Base-by-base conservation (phyloP, 2,888 invertebrate species). In the Zygaena filipendulae region DNA sequence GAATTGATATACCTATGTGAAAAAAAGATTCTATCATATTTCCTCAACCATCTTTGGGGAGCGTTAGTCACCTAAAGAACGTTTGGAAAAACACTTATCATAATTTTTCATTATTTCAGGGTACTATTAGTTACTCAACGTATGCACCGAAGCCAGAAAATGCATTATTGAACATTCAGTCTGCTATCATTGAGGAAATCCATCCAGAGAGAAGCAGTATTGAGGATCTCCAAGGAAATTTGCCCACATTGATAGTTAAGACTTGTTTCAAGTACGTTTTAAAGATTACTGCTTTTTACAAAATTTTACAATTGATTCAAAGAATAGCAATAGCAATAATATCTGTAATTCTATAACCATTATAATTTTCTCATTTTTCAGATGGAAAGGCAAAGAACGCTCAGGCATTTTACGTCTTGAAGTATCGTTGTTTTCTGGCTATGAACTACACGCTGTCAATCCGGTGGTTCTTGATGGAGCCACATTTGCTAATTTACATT, bases 141-240 rank as follows among this genome's bases (percentile, higher is more conserved):
- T 87, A 86, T 42, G 68, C 81, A 1, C 82, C 84, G 0, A 75
- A 81, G 36, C 77, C 79, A 4, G 81, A 81, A 34, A 85, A 85
- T 11, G 64, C 81, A 1, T 54, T 85, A 9, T 52, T 87, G 5
- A 83, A 83, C 29, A 67, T 86, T n/a, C 84, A 84, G 67, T 82
- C 86, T 1, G 83, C 82, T 2, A 84, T 86, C 1, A 82, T 84
- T 29, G 83, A 85, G 49, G 87, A 86, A 49, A 84, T 85, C 27
- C 64, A 82, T 10, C 84, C 85, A 0, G 84, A 85, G 39, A 67
- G 83, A 30, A 85, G 84, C 45, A 85, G 84, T 19, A 80, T 85
- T 14, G 85, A 84, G 47, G 85, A 86, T 42, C 60, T 86, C 13
- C 86, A 86, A 60, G 86, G 86, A 11, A 86, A 85, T 47, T 59